A percentile compares a stretch with the other conserved stretches of the same genome.
phyloP scores from a whole-genome alignment of 2,797 vertebrate species.

The Acestrorhynchus altus region DNA sequence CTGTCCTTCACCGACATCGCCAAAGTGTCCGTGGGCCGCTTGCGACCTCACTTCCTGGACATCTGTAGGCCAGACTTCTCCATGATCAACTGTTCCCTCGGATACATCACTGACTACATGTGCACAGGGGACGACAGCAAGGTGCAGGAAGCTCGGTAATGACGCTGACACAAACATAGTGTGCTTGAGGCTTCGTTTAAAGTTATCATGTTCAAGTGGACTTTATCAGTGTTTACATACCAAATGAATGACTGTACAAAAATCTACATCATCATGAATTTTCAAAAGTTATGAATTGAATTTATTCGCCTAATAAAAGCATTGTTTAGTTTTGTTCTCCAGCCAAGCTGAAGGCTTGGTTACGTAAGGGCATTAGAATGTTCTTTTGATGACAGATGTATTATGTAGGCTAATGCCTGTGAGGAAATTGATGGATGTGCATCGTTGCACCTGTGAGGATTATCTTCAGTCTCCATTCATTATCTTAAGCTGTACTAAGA shows the following conservation, averaged over 20 bases:
- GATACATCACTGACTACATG: constrained; percentile 91
- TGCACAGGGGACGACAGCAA: constrained; percentile 86
- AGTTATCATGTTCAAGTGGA: neutral
- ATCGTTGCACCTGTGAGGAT: constrained; percentile 5
- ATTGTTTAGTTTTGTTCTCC: neutral
- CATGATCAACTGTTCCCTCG: constrained; percentile 89
- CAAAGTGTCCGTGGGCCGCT: constrained; percentile 94
- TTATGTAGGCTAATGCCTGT: constrained; percentile 30
- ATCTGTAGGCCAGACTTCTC: constrained; percentile 89
- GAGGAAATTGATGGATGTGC: constrained; percentile 19
- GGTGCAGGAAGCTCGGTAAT: constrained; percentile 93
- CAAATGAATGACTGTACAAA: no score
- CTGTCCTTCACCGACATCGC: constrained; percentile 98
- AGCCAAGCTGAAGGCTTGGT: neutral
- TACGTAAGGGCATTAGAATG: constrained; percentile 31
- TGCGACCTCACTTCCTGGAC: constrained; percentile 93
- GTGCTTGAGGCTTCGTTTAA: neutral
- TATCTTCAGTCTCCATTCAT: constrained; percentile 1
- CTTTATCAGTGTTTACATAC: no score
- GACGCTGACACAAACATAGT: neutral
- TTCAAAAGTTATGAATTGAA: no score
- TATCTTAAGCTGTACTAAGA: neutral
- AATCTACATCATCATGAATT: no score
- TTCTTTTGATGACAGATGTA: neutral
- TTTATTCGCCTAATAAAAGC: neutral